Evolutionary conservation across 2,797 vertebrate species (phyloP), one percentile per base, ranked within the genome.

Genomic region (Clarias platycephalus): DNA sequence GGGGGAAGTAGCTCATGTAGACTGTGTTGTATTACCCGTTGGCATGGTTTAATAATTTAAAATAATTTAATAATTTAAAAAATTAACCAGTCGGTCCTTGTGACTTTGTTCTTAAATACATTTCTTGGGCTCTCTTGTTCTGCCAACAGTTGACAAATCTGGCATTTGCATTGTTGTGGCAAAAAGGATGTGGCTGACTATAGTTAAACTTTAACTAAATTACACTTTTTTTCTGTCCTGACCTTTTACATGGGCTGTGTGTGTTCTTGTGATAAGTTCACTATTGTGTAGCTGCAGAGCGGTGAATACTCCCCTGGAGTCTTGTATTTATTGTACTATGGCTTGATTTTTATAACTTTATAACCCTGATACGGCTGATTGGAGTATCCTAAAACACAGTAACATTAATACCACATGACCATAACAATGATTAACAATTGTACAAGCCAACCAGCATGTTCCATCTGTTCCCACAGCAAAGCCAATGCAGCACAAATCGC

Each of bases 151-250:
- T 28, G 22, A 40, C 57, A 37, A 37, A 68, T 81, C 71, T 85
- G 49, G 24, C 10, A 40, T 28, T 55, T 82, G 55, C 71, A 70
- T 58, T 70, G 62, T 74, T 77, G 34, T 80, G 74, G 55, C 7
- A 77, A 60, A 37, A 77, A 10, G 10, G 55, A 58, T 77, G 5
- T 77, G 34, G 58, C 37, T 63, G 71, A 82, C 62, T 34, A 5
- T 31, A 60, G 86, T 90, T 87, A 82, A 79, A 85, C 75, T 53
- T 53, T 53, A 64, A 66, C 62, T 40, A 64, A 64, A 83, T 82
- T 26, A 44, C 6, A 62, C 67, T 15, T 57, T 10, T 62, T 63
- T 67, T 72, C n/a, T 24, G 57, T 12, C 20, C 31, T 53, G 24
- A 64, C n/a, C 12, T 60, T 74, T 24, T 68, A 10, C 13, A 22